phyloP scores from a whole-genome alignment of 2,888 invertebrate genomes.

The Lymantria dispar region DNA sequence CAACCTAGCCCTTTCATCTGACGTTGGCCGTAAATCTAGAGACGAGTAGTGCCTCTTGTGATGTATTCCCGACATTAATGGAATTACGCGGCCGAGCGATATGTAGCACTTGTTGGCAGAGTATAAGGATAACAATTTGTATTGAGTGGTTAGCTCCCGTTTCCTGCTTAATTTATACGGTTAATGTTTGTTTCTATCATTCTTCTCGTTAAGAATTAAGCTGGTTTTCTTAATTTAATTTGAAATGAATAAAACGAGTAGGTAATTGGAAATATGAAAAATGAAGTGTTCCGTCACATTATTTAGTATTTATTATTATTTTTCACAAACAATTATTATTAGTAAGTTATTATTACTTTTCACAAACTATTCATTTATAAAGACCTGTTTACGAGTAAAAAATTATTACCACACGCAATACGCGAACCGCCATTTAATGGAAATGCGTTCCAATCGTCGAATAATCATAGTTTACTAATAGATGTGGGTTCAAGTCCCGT shows the following conservation, averaged over 20 bases:
- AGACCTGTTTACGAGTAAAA: no score
- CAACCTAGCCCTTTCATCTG: constrained; percentile 63
- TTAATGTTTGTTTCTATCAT: constrained; percentile 9
- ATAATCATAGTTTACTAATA: no score
- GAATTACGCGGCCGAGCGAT: constrained; percentile 61
- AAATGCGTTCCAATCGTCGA: no score
- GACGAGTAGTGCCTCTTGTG: constrained; percentile 46
- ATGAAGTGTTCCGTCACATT: no score
- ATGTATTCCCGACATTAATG: constrained; percentile 69
- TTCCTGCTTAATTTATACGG: constrained; percentile 16
- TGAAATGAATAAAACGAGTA: not conserved
- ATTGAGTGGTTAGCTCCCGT: constrained; percentile 29
- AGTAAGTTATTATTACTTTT: no score
- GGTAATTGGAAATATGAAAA: no score
- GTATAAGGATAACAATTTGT: constrained; percentile 49
- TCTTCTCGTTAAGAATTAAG: not conserved
- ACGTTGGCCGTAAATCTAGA: constrained; percentile 57
- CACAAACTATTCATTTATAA: no score
- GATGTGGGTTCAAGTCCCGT: no score
- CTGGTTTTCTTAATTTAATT: not conserved
- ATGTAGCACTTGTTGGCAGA: constrained; percentile 49
- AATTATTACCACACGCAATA: no score
- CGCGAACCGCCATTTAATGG: no score
- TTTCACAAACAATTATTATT: no score
- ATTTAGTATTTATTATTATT: no score